A percentile compares a stretch with the other conserved stretches of the same genome.
Conservation (phyloP, 2,888 invertebrate species). For the Parascotia fuliginaria region DNA sequence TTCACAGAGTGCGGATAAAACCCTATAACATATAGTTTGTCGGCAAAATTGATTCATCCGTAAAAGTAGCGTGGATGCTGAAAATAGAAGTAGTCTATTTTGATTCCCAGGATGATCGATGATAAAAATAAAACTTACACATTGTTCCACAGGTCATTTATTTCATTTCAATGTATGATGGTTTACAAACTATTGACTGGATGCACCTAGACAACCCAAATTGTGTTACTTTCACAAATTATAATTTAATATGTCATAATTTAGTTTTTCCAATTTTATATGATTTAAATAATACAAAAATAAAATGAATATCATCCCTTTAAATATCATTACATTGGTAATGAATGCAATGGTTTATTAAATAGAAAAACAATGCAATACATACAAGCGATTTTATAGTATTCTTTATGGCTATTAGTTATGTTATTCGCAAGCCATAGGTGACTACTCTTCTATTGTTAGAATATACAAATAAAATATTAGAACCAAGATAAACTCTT, state of each 20-base stretch:
- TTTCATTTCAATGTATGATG: slow-evolving; percentile 69
- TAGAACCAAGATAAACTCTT: slow-evolving; percentile 72
- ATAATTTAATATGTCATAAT: slow-evolving; percentile 19
- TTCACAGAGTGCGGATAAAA: no score
- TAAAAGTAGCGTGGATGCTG: no score
- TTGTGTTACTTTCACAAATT: slow-evolving; percentile 37
- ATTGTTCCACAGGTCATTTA: slow-evolving; percentile 79
- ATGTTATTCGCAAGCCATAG: slow-evolving; percentile 85
- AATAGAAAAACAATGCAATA: slow-evolving; percentile 81
- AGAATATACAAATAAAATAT: slow-evolving; percentile 78
- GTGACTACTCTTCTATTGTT: slow-evolving; percentile 79
- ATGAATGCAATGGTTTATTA: slow-evolving; percentile 46
- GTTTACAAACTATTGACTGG: slow-evolving; percentile 71
- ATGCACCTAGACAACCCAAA: slow-evolving; percentile 52
- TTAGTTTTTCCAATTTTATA: slow-evolving; percentile 11
- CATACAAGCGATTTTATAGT: slow-evolving; percentile 80
- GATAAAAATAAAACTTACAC: slow-evolving; percentile 34
- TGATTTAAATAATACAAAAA: slow-evolving; percentile 20
- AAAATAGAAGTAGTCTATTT: no score
- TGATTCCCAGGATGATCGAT: no score
- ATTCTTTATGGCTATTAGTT: slow-evolving; percentile 81
- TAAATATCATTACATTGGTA: slow-evolving; percentile 34
- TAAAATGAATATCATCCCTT: slow-evolving; percentile 42
- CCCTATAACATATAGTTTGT: no score
- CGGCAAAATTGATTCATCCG: no score